These are phyloP conservation scores for Mesochorus sp. DNA, from an alignment of 2,888 invertebrate genomes.

Conservation along the genomic window DNA sequence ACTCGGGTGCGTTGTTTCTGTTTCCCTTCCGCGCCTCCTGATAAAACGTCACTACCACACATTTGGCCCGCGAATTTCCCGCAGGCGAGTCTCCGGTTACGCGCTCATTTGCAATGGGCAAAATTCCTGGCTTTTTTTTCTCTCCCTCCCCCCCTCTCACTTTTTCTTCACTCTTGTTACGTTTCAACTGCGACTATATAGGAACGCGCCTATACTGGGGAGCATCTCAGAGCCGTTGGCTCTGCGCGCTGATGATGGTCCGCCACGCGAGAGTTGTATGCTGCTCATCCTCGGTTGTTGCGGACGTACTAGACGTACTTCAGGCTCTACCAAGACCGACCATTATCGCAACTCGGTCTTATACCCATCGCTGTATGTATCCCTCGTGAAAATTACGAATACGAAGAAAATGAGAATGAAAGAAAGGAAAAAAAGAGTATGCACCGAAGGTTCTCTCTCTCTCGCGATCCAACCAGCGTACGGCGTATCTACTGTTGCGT, in stretches of 20 bases:
- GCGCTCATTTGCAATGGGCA: slow-evolving; percentile 49
- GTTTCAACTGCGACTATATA: not conserved
- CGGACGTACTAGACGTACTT: slow-evolving; percentile 6
- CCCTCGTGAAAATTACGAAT: not conserved
- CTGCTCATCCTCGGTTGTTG: not conserved
- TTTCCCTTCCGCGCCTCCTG: slow-evolving; percentile 21
- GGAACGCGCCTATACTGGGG: not conserved
- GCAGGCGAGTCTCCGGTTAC: slow-evolving; percentile 56
- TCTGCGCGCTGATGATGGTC: not conserved
- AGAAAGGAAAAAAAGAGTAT: not conserved
- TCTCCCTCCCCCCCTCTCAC: not conserved
- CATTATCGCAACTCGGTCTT: slow-evolving; percentile 36
- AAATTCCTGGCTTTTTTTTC: not conserved
- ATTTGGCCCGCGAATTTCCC: slow-evolving; percentile 32
- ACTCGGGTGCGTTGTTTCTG: slow-evolving; percentile 40
- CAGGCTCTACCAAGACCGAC: slow-evolving; percentile 15
- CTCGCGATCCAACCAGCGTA: slow-evolving; percentile 1
- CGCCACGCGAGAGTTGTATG: slow-evolving; percentile 8
- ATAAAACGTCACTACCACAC: slow-evolving; percentile 28
- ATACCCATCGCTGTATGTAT: not conserved
- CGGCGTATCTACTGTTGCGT: not conserved
- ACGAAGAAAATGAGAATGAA: slow-evolving; percentile 9
- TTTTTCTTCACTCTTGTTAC: not conserved
- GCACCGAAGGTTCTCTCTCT: not conserved
- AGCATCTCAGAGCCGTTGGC: not conserved